These are phyloP conservation scores for Allobates femoralis DNA, from an alignment of 2,797 vertebrate species.

Conservation along the genomic window DNA sequence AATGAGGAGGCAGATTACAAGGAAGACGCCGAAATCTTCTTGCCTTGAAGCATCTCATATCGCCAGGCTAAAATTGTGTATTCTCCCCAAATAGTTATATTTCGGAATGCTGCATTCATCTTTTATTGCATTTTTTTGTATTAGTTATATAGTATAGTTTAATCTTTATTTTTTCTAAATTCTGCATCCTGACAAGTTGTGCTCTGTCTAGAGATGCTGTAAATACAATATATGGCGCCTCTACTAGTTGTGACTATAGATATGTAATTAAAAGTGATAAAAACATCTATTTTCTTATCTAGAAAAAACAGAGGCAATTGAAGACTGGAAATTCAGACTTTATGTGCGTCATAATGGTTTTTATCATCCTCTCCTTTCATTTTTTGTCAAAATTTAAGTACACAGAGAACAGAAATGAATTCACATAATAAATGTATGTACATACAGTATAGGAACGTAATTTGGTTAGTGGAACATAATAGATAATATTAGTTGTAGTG, in stretches of 20 bases:
- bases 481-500: no score
- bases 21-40: neutral
- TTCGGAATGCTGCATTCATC: neutral
- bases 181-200: neutral
- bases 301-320: neutral
- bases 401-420: no score
- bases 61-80: neutral
- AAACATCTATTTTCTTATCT: neutral
- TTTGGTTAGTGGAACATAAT: no score
- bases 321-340: neutral
- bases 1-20: slow-evolving; percentile 8
- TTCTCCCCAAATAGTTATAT: neutral
- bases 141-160: neutral
- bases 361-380: neutral
- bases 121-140: neutral
- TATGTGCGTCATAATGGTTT: neutral
- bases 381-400: neutral
- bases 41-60: neutral
- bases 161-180: neutral
- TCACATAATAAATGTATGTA: no score
- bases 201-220: neutral
- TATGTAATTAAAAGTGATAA: neutral
- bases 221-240: neutral
- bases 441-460: no score
- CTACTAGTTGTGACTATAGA: neutral